These are phyloP conservation scores for Anagrus nilaparvatae DNA, from an alignment of 1,140 invertebrate species.

Conservation along the genomic window DNA sequence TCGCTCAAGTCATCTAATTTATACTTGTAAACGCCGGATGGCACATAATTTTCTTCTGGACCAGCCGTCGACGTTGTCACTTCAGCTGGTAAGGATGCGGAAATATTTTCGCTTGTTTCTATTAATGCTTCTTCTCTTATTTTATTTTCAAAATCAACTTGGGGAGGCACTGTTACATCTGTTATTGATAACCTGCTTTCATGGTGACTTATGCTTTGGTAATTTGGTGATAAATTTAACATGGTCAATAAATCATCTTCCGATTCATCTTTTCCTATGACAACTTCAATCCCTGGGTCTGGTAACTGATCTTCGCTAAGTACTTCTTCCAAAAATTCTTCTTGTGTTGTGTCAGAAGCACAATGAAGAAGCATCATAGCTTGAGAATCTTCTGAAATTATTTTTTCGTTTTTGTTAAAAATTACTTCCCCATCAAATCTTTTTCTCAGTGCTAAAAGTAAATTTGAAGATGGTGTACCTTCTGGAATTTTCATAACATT, in stretches of 20 bases:
- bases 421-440: no score
- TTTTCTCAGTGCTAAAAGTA: no score
- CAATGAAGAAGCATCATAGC: no score
- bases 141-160: conserved; percentile 9
- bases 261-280: conserved; percentile 12
- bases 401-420: no score
- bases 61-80: neutral
- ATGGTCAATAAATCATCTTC: conserved; percentile 12
- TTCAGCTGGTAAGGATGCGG: neutral
- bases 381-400: no score
- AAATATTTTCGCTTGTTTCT: no score
- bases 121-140: no score
- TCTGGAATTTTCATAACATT: no score
- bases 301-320: conserved; percentile 15
- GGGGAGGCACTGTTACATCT: neutral
- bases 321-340: conserved; percentile 9
- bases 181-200: neutral
- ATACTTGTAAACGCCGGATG: conserved; percentile 11
- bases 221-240: conserved; percentile 13
- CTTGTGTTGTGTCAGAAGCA: no score
- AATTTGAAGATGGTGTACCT: no score
- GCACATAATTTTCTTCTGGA: conserved; percentile 6
- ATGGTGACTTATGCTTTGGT: conserved; percentile 9
- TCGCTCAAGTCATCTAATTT: conserved; percentile 13
- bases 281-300: conserved; percentile 10